These are phyloP conservation scores for Oreochromis spilurus DNA, from an alignment of 2,113 vertebrate genomes.

Conservation along the genomic window DNA sequence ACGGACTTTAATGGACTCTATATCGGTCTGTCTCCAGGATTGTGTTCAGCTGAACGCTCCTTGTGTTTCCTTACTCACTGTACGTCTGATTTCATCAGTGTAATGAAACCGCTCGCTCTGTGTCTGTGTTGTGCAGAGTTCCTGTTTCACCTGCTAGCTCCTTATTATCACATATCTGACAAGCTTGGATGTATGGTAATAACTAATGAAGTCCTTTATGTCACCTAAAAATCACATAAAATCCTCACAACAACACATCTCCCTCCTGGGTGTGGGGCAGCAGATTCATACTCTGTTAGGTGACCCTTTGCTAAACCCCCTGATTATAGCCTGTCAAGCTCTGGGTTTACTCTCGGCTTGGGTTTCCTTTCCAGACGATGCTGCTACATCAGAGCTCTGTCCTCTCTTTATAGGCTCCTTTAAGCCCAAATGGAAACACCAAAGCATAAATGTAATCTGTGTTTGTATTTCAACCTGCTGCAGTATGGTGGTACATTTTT, in stretches of 20 bases:
- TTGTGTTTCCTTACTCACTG: neutral
- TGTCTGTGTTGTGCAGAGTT: neutral
- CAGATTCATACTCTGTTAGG: neutral
- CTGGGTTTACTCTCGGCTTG: neutral
- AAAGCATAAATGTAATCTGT: neutral
- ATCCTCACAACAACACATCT: neutral
- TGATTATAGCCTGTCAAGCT: neutral
- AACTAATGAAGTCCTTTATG: neutral
- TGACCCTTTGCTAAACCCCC: neutral
- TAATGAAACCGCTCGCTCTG: neutral
- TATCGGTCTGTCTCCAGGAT: slow-evolving; percentile 21
- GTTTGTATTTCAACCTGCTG: neutral
- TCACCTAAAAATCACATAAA: neutral
- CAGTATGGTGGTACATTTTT: neutral
- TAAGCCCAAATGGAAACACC: neutral
- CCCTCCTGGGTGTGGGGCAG: neutral
- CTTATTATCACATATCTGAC: neutral
- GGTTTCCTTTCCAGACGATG: neutral
- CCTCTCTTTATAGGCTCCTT: neutral
- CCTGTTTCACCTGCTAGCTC: neutral
- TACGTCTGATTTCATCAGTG: slow-evolving; percentile 17
- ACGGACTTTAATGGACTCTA: slow-evolving; percentile 18
- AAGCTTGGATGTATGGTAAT: neutral
- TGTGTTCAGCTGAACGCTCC: slow-evolving; percentile 33
- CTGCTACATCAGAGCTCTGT: neutral